Percentiles rank a stretch among this genome's conserved stretches.
These are phyloP conservation scores for Bothrops jararaca DNA, from an alignment of 2,113 vertebrate species.

Conservation along the genomic window DNA sequence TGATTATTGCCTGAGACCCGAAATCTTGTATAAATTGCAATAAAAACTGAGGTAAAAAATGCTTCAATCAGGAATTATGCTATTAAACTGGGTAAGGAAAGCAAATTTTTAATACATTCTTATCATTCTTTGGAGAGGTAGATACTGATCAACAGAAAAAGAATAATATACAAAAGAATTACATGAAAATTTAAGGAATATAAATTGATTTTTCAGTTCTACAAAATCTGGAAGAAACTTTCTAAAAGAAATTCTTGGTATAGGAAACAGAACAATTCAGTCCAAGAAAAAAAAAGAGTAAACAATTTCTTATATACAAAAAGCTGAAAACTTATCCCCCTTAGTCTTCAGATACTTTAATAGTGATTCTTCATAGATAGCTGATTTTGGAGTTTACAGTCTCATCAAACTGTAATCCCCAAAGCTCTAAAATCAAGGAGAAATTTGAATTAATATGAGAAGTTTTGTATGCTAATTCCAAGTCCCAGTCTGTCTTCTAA, in stretches of 20 bases:
- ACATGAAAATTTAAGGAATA: background rate
- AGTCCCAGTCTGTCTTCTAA: background rate
- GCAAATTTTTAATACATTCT: background rate
- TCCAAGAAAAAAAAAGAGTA: background rate
- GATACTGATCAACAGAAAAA: background rate
- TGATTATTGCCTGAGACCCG: constrained; percentile 4
- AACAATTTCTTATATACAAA: background rate
- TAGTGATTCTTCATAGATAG: background rate
- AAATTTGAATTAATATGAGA: background rate
- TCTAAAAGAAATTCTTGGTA: no score
- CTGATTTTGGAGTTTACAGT: background rate
- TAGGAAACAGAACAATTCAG: background rate
- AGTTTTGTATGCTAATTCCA: background rate
- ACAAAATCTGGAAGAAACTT: background rate
- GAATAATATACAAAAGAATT: background rate
- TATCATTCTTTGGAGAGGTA: background rate
- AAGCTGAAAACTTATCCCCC: background rate
- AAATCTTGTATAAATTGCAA: background rate
- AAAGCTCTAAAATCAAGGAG: background rate
- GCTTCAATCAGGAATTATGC: background rate
- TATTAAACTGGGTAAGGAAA: background rate
- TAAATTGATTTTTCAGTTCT: background rate
- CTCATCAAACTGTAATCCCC: background rate
- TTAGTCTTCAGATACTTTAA: background rate
- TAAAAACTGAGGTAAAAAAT: background rate